Evolutionary conservation across 2,888 invertebrate species (phyloP), one percentile per base, ranked within the genome.

Genomic region (Linnaemya tessellans): DNA sequence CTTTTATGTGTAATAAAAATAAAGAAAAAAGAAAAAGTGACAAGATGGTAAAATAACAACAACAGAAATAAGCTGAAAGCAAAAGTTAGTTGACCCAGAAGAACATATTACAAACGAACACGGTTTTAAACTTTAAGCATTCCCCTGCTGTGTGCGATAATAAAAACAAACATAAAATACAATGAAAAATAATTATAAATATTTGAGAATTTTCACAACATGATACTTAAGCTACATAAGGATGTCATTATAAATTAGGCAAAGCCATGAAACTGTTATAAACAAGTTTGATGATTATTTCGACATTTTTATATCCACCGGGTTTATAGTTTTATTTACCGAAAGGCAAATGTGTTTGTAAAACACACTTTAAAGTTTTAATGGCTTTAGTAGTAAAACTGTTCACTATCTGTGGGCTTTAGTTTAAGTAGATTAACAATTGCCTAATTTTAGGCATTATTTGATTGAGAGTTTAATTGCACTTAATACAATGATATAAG

Each of bases 1-100:
- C 10, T 10, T 30, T 35, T 46, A 18, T 43, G 18, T 46, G n/a
- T 15, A n/a, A 41, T 30, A 20, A 56, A 70, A 60, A 10, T 60
- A 20, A 62, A 51, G 25, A 70, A 64, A 70, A 71, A 20, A 62
- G 41, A 18, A 70, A 64, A 70, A 71, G n/a, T 54, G 30, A 22
- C 35, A 62, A 64, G 43, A 62, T 64, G 64, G 9, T 30, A 46
- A 38, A 41, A n/a, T 38, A 38, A 7, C 20, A 41, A 62, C 25
- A 25, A 58, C 9, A 30, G 46, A 65, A 18, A 51, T 1, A 67
- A 41, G 30, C 30, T n/a, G 51, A 51, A 54, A 54, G 38, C 41
- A 62, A 78, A 68, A 70, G 68, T 78, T 51, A 62, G 51, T 30
- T 51, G 68, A 68, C 20, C 41, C 35, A 70, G 30, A 30, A 78